Evolutionary conservation across 2,113 vertebrate species (phyloP), one percentile per base, ranked within the genome.

Genomic region (Paradoxurus hermaphroditus): DNA sequence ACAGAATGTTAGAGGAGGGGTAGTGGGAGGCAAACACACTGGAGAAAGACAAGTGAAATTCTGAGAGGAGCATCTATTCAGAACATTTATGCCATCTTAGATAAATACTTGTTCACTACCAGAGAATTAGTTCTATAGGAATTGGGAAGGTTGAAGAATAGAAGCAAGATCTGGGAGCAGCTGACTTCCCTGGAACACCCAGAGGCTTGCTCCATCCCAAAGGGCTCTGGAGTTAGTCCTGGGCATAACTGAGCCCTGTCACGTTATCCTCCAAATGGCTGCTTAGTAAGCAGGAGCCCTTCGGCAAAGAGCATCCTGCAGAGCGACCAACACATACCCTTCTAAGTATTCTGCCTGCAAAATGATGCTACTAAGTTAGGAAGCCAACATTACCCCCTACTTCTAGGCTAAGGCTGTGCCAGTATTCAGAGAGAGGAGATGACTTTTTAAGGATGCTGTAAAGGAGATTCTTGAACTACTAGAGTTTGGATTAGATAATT

Each of bases 401-500:
- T 91, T 56, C n/a, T 91, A 68, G 72, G 34, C 86, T 89, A 93
- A 73, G 34, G n/a, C 85, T 92, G 63, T 27, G 27, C 91, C 5
- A 53, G 46, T 51, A 87, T 15, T 93, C 73, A 91, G 21, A 90
- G 82, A 92, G 29, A 75, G 62, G 11, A 87, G 49, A 83, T 39
- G 15, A 77, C 56, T 86, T 86, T 83, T 56, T 23, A 86, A 67
- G 19, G 44, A 86, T 49, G 41, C 73, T 95, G 0, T 56, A 91
- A 82, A 96, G 53, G 65, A 96, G 56, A 85, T 77, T 92, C 65
- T 73, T 93, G 46, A 97, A 86, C n/a, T 89, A 82, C 77, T 95
- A 63, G 63, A 77, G 31, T 75, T 36, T 93, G 39, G 34, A 85
- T 90, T 67, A 62, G n/a, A 68, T 21, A 39, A 93, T 34, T 72